phyloP scores from a whole-genome alignment of 2,113 vertebrate species.

The Dipodomys ordii region DNA sequence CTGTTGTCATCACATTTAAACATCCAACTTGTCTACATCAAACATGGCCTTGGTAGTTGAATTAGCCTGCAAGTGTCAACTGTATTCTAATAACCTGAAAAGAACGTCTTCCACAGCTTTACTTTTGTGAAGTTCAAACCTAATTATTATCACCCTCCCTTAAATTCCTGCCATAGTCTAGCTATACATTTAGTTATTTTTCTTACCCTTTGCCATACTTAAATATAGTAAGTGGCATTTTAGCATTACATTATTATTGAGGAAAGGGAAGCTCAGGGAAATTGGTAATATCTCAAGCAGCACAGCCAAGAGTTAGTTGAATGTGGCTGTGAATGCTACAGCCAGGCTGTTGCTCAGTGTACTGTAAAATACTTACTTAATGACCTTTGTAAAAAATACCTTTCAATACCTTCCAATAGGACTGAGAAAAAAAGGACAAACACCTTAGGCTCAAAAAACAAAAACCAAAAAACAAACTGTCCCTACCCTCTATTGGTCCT shows the following conservation, averaged over 20 bases:
- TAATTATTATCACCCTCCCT: conserved; percentile 19
- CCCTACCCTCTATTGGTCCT: neutral
- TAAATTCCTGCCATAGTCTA: conserved; percentile 33
- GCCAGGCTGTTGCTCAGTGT: neutral
- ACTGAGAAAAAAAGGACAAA: neutral
- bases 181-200: neutral
- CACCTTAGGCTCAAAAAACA: neutral
- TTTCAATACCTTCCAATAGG: neutral
- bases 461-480: neutral
- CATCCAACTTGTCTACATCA: conserved; percentile 15
- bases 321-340: neutral
- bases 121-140: conserved; percentile 45
- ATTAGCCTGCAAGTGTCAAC: neutral
- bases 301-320: neutral
- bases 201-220: neutral
- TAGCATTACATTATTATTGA: neutral
- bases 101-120: neutral
- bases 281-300: neutral
- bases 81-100: conserved; percentile 34
- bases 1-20: neutral
- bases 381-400: neutral
- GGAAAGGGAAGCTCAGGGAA: conserved; percentile 32
- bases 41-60: conserved; percentile 1
- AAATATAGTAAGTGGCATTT: conserved; percentile 13
- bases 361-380: neutral